phyloP scores from a whole-genome alignment of 2,113 vertebrate species.

The Edolisoma coerulescens region DNA sequence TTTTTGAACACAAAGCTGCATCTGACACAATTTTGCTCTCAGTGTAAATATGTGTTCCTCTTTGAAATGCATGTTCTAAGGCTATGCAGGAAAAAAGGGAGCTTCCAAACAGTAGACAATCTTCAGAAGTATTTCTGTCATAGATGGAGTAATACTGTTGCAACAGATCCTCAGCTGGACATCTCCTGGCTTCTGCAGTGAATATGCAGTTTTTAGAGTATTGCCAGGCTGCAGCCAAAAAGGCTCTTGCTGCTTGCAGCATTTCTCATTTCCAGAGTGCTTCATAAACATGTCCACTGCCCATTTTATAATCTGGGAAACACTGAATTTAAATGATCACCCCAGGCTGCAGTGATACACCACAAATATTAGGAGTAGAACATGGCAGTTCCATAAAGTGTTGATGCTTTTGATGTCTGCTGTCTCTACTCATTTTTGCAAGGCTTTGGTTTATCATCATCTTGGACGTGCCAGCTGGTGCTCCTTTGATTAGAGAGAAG shows the following conservation, averaged over 20 bases:
- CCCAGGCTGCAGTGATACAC: neutral
- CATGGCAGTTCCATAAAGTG: neutral
- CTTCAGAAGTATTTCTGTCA: neutral
- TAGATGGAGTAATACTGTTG: neutral
- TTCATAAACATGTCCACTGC: neutral
- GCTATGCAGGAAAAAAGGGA: neutral
- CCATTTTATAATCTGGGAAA: neutral
- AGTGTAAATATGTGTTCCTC: neutral
- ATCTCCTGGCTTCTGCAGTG: neutral
- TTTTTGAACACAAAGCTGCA: neutral
- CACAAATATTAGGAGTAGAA: neutral
- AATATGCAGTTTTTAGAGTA: constrained; percentile 3
- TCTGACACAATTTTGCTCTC: neutral
- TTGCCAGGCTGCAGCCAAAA: neutral
- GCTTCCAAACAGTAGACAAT: neutral
- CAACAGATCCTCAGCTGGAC: neutral
- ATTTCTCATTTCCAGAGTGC: neutral
- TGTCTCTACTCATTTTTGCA: neutral
- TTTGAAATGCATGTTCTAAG: neutral
- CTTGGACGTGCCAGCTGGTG: neutral
- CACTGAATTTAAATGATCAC: neutral
- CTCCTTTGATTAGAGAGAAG: neutral
- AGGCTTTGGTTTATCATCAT: neutral
- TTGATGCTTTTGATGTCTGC: neutral
- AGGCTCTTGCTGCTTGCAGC: neutral